These are phyloP conservation scores for Oreonectes daqikongensis DNA, from an alignment of 2,797 vertebrate species.

Conservation along the genomic window DNA sequence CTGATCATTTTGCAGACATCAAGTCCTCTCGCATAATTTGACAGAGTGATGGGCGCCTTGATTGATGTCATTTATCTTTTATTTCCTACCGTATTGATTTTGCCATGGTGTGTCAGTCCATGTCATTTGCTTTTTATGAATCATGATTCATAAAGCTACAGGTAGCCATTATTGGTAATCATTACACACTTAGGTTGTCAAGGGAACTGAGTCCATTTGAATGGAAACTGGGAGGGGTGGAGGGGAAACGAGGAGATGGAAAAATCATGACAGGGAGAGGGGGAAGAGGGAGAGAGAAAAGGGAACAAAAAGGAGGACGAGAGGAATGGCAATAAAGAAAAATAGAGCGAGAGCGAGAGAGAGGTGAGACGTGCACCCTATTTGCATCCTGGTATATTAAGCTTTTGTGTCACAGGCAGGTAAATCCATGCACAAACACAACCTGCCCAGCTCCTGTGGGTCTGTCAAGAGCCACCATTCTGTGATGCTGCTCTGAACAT, in stretches of 20 bases:
- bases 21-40: conserved; percentile 50
- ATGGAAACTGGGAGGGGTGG: conserved; percentile 15
- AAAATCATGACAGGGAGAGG: conserved; percentile 33
- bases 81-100: conserved; percentile 58
- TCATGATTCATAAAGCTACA: conserved; percentile 55
- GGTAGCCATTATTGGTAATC: conserved; percentile 58
- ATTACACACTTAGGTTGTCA: conserved; percentile 56
- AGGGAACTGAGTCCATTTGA: conserved; percentile 47
- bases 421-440: conserved; percentile 27
- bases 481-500: not conserved
- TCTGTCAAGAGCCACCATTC: not conserved
- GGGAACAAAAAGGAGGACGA: conserved; percentile 45
- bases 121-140: conserved; percentile 57
- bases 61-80: conserved; percentile 56
- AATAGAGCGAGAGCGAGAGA: conserved; percentile 29
- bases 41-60: conserved; percentile 53
- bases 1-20: conserved; percentile 51
- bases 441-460: not conserved
- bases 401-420: conserved; percentile 62
- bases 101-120: conserved; percentile 39
- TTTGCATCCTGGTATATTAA: conserved; percentile 55
- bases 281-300: not conserved
- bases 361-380: conserved; percentile 57
- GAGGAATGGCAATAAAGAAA: conserved; percentile 37
- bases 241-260: conserved; percentile 49